Base-by-base conservation (phyloP, 2,797 vertebrate genomes). In the Pseudopleuronectes americanus region DNA sequence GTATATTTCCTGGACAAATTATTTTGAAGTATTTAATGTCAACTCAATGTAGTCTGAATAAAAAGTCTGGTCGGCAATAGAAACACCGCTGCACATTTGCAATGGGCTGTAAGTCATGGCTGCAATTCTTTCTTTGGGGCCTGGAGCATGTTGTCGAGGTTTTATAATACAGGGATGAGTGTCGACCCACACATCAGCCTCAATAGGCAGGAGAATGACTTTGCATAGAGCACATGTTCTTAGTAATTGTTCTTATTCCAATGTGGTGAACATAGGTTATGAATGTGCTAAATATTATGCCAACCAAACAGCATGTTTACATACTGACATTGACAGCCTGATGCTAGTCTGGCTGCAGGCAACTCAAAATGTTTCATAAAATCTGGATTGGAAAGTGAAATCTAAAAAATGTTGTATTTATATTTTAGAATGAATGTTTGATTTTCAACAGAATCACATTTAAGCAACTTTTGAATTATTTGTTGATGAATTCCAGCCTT, bases 401-500 rank as follows among this genome's bases (percentile, higher is more conserved):
- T 45, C 19, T 4, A 24, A 31, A 28, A 56, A 10, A 56, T 1
- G 0, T 28, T 54, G 17, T 2, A 23, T 28, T 3, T 17, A 33
- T 12, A 17, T 24, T 52, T 59, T 48, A 4, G 36, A 38, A 13
- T 6, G 22, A 36, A 57, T 8, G 1, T 13, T 68, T 0, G 1
- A 31, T 59, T 65, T 23, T 57, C 1, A 57, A 79, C 47, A 8
- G 3, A 41, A 47, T 57, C 22, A 10, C 6, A 4, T 7, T 24
- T 43, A 9, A 21, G 9, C 16, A 2, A 14, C 31, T 19, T 31
- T 45, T 24, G 17, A 14, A 41, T 24, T 57, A 19, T 68, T 55
- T 19, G 47, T 26, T 52, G 23, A 5, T 71, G 33, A 72, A 71
- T 52, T 36, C 22, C 8, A 9, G 49, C 8, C 45, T 75, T 58